phyloP scores from a whole-genome alignment of 2,888 invertebrate species.

The Dryobota labecula region DNA sequence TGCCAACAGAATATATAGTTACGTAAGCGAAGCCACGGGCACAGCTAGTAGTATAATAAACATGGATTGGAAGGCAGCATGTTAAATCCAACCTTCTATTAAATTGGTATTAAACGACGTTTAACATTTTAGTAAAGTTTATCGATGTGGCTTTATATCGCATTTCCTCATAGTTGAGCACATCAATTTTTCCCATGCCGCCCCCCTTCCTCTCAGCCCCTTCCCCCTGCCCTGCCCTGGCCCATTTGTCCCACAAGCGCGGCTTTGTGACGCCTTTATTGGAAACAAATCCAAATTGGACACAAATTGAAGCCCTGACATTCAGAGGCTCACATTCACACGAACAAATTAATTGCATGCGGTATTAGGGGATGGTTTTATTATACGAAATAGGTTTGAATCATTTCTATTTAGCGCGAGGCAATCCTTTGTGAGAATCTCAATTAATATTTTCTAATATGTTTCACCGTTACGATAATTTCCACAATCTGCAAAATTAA shows the following conservation, averaged over 20 bases:
- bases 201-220: background rate
- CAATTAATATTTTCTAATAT: background rate
- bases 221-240: background rate
- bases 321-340: background rate
- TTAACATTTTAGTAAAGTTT: background rate
- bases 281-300: constrained; percentile 30
- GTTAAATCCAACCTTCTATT: background rate
- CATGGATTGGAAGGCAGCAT: background rate
- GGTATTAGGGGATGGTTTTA: background rate
- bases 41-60: background rate
- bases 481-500: background rate
- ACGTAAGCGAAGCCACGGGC: no score
- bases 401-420: background rate
- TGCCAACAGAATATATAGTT: no score
- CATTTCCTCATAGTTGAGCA: constrained; percentile 36
- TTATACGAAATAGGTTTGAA: background rate
- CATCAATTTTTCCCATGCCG: background rate
- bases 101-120: background rate
- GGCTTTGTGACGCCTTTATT: constrained; percentile 19
- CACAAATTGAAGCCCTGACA: background rate
- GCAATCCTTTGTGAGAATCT: background rate
- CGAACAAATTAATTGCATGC: background rate
- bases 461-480: background rate
- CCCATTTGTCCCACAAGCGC: background rate
- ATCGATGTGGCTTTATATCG: constrained; percentile 16